Base-by-base conservation (phyloP, 2,888 invertebrate genomes). In the Idaea aversata region DNA sequence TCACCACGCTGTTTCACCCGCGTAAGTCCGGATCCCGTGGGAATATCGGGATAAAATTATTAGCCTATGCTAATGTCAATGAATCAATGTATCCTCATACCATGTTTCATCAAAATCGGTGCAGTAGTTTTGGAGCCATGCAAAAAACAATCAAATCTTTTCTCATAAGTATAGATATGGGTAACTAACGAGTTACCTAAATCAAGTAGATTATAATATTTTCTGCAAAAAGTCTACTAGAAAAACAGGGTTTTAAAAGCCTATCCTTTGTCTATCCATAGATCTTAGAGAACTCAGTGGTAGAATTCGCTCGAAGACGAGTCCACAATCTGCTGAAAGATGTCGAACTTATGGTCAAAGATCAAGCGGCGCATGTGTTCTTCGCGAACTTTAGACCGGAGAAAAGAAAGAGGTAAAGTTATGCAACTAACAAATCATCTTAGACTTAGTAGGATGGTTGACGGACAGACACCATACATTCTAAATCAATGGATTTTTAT, bases 251-350 rank as follows among this genome's bases (percentile, higher is more conserved):
- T 59, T 15, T 59, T 59, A 15, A 57, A n/a, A 57, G 10, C 10
- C 13, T 57, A 4, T 10, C 57, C 4, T 36, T 4, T 61, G 25
- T 15, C 62, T n/a, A 0, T 34, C n/a, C 5, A 0, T 72, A 92
- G 92, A 77, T 88, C 38, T 68, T 93, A 58, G 91, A 92, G 66
- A 67, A 77, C 0, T 83, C 82, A 0, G 78, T 92, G 35, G 78
- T 82, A 70, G 90, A 90, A 75, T 91, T 91, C 61, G 81, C 90
- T 0, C 83, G 91, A 1, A 82, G 88, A 7, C 87, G 87, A 15
- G 85, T 91, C 5, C 84, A 88, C 68, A 58, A 78, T 2, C 77
- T 92, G 0, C 75, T 92, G 15, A 78, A 76, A 3, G 82, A 88
- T 36, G 81, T 92, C 15, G 88, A 91, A 70, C 76, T 81, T 0